A percentile compares a stretch with the other conserved stretches of the same genome.
Conservation (phyloP, 2,888 invertebrate genomes). For the Selenia dentaria region DNA sequence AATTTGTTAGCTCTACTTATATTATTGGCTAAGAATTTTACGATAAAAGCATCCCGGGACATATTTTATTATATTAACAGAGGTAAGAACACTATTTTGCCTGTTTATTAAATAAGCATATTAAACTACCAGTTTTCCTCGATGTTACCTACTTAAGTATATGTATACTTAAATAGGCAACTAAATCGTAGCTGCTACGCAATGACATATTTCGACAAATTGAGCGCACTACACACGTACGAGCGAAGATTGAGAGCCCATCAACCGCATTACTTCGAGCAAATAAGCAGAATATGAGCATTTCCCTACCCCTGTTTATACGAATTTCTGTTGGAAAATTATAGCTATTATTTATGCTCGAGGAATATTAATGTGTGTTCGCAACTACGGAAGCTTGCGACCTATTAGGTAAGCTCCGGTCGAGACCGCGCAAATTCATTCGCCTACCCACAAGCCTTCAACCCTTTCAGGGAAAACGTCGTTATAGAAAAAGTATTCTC, state of each 20-base stretch:
- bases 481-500: constrained; percentile 11
- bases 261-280: constrained; percentile 27
- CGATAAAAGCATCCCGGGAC: no score
- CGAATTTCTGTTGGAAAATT: constrained; percentile 45
- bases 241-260: constrained; percentile 24
- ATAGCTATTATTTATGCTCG: constrained; percentile 44
- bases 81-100: no score
- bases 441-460: constrained; percentile 10
- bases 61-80: no score
- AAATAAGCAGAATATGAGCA: constrained; percentile 37
- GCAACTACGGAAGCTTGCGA: constrained; percentile 38
- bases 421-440: constrained; percentile 37
- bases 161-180: no score
- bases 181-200: background rate
- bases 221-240: constrained; percentile 14
- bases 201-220: constrained; percentile 12
- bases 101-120: no score
- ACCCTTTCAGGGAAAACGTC: constrained; percentile 10
- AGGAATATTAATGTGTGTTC: constrained; percentile 45
- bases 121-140: no score
- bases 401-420: constrained; percentile 33
- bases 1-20: no score
- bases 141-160: no score
- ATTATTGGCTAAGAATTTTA: no score
- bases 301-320: constrained; percentile 39